Conservation (phyloP, 1,140 invertebrate species). For the Pemphigus obesinymphae region DNA sequence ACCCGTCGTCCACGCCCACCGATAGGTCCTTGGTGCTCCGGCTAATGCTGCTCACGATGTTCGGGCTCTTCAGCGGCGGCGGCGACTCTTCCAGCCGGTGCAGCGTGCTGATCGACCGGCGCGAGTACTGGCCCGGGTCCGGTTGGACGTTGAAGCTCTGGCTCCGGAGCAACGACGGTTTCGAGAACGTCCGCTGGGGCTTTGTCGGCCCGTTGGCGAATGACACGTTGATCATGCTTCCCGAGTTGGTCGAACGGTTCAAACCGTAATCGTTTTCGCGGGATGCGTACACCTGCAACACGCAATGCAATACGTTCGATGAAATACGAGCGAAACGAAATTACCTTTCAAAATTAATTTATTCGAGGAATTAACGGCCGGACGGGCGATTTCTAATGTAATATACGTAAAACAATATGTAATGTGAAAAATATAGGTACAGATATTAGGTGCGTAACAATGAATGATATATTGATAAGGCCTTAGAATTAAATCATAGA, state of each 20-base stretch:
- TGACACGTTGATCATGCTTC: slow-evolving; percentile 70
- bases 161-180: slow-evolving; percentile 66
- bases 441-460: neutral
- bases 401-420: too few species aligned
- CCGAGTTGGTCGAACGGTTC: slow-evolving; percentile 51
- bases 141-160: slow-evolving; percentile 80
- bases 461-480: too few species aligned
- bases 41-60: slow-evolving; percentile 73
- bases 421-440: neutral
- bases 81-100: slow-evolving; percentile 61
- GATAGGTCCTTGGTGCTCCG: slow-evolving; percentile 69
- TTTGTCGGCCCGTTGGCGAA: slow-evolving; percentile 67
- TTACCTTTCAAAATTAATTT: too few species aligned
- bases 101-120: slow-evolving; percentile 55
- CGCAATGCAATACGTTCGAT: too few species aligned
- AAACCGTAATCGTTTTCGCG: slow-evolving; percentile 39
- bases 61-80: slow-evolving; percentile 73
- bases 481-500: too few species aligned
- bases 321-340: too few species aligned
- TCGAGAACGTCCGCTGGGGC: slow-evolving; percentile 65
- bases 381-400: too few species aligned
- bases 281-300: slow-evolving; percentile 45
- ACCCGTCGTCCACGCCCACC: slow-evolving; percentile 51
- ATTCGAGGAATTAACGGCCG: too few species aligned
- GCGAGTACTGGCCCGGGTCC: slow-evolving; percentile 43